These are phyloP conservation scores for Cariama cristata DNA, from an alignment of 2,113 vertebrate species.

Conservation along the genomic window DNA sequence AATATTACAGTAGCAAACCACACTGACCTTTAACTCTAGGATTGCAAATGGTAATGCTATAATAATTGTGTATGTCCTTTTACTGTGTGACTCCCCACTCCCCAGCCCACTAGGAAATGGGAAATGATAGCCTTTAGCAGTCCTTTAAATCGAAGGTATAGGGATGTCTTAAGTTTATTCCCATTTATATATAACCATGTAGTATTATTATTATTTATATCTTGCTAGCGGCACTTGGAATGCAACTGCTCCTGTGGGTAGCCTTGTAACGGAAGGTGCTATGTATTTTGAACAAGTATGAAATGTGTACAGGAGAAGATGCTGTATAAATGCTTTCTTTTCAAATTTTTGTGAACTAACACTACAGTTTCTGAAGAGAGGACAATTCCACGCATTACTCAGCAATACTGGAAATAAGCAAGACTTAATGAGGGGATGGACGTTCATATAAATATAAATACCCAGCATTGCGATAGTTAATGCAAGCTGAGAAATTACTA, in stretches of 20 bases:
- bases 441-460: not conserved
- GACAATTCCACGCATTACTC: not conserved
- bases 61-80: slow-evolving; percentile 72
- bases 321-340: not conserved
- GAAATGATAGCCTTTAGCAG: slow-evolving; percentile 70
- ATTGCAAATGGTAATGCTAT: slow-evolving; percentile 67
- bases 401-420: not conserved
- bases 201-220: slow-evolving; percentile 55
- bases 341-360: not conserved
- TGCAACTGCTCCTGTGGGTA: not conserved
- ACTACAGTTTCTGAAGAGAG: not conserved
- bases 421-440: not conserved
- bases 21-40: slow-evolving; percentile 66
- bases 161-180: slow-evolving; percentile 53
- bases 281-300: slow-evolving; percentile 9
- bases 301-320: not conserved
- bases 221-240: slow-evolving; percentile 36
- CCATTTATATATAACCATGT: slow-evolving; percentile 40
- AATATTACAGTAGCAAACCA: slow-evolving; percentile 64
- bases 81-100: slow-evolving; percentile 45
- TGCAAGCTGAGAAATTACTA: not conserved
- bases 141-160: slow-evolving; percentile 67
- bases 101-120: slow-evolving; percentile 17
- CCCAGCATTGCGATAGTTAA: not conserved
- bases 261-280: slow-evolving; percentile 21